Base-by-base conservation (phyloP, 2,113 vertebrate species). In the Oncorhynchus tshawytscha region DNA sequence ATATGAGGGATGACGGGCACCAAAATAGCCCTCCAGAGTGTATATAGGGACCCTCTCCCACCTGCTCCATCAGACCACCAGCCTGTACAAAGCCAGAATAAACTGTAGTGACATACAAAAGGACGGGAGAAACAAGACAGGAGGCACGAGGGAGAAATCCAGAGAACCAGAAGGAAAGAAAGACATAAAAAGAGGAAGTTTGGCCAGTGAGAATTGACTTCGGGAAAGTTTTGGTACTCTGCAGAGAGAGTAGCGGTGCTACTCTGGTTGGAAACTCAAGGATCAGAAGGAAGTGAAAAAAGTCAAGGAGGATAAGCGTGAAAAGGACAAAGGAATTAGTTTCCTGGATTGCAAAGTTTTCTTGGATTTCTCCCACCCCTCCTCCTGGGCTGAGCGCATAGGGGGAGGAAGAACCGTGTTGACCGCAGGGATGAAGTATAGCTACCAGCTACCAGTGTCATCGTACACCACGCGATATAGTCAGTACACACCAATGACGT, bases 381-480 rank as follows among this genome's bases (percentile, higher is more conserved):
- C 73, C 78, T 85, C 76, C 66, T 25, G 70, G 27, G 27, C 75
- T 57, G 11, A n/a, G 22, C 31, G 75, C 31, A 62, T 9, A 13
- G 82, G 81, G 71, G 16, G 78, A 80, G 84, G 85, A 71, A 24
- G n/a, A 77, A 72, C 67, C 12, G 6, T 70, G 66, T 72, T 68
- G 57, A 54, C 75, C 45, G 87, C 88, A 84, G 86, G 79, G 76
- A 97, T 96, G 96, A 97, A 95, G 91, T 96, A 95, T 90, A 90
- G 87, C 74, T 95, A 86, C 87, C 91, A 70, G 67, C 73, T 84
- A 76, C 70, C 89, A 0, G 85, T 77, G 85, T 88, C 90, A 3
- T 80, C 88, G 15, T 90, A 85, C 78, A 79, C 88, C 78, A 78
- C 88, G 1, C 87, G 85, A 29, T 79, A 70, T 13, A 87, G 86